Evolutionary conservation across 2,888 invertebrate species (phyloP).

Genomic region (Epistrophe grossulariae): DNA sequence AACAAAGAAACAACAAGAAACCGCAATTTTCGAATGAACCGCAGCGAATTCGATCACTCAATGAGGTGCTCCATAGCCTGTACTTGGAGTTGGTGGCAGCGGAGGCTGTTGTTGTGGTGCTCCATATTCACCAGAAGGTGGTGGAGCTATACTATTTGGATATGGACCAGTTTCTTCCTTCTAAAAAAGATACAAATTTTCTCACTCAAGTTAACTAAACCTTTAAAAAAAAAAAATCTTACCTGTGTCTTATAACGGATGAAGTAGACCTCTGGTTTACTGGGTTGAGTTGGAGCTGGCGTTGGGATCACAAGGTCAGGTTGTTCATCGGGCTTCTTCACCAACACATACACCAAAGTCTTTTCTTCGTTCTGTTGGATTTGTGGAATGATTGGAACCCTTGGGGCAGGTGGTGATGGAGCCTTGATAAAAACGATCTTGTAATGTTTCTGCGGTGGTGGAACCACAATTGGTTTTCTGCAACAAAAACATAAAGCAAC

Average conservation of each 20-base stretch:
- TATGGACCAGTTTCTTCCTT: slow-evolving; percentile 83
- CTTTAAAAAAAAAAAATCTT: neutral
- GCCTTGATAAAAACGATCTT: slow-evolving; percentile 92
- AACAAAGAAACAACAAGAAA: slow-evolving; percentile 54
- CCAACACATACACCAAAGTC: slow-evolving; percentile 90
- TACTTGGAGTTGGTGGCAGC: slow-evolving; percentile 82
- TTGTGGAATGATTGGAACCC: slow-evolving; percentile 86
- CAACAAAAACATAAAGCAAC: slow-evolving; percentile 18
- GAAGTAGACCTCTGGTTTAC: slow-evolving; percentile 91
- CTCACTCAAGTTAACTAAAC: neutral
- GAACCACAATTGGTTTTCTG: slow-evolving; percentile 85
- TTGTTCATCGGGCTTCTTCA: slow-evolving; percentile 90
- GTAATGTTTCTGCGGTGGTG: slow-evolving; percentile 90
- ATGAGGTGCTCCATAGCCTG: slow-evolving; percentile 82
- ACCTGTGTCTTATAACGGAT: slow-evolving; percentile 90
- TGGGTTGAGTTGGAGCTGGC: slow-evolving; percentile 89
- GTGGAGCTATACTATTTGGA: slow-evolving; percentile 83
- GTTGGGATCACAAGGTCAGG: slow-evolving; percentile 89
- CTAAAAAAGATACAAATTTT: slow-evolving; percentile 49
- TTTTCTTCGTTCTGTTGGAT: slow-evolving; percentile 90
- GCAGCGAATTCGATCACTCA: slow-evolving; percentile 53
- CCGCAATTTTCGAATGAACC: slow-evolving; percentile 18
- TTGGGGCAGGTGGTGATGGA: slow-evolving; percentile 87
- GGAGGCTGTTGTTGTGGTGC: slow-evolving; percentile 80
- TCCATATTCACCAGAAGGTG: slow-evolving; percentile 82